phyloP scores from a whole-genome alignment of 2,797 vertebrate genomes.

The Peromyscus aztecus region DNA sequence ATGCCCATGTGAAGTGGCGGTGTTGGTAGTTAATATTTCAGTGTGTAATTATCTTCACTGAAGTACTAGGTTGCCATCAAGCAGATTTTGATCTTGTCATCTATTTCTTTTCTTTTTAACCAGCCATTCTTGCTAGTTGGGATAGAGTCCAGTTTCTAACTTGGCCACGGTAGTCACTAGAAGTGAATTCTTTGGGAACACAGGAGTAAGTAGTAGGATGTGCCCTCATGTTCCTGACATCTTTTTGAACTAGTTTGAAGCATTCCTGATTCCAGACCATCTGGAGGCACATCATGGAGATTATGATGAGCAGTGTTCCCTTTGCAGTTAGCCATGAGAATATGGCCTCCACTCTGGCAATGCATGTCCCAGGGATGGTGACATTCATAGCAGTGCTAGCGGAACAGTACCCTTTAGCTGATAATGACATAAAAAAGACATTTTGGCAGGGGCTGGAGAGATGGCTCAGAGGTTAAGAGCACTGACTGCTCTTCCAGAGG shows the following conservation, averaged over 20 bases:
- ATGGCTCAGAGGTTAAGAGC: too few relatives aligned
- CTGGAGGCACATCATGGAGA: not conserved
- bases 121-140: not conserved
- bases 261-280: not conserved
- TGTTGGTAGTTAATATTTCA: not conserved
- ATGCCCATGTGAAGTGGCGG: too few relatives aligned
- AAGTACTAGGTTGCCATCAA: not conserved
- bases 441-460: not conserved
- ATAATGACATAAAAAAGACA: not conserved
- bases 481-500: too few relatives aligned
- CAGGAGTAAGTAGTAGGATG: not conserved
- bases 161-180: not conserved
- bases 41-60: not conserved
- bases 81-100: not conserved
- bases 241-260: not conserved
- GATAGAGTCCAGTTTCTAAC: not conserved
- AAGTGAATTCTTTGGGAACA: not conserved
- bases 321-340: not conserved
- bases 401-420: not conserved
- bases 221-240: not conserved
- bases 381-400: not conserved
- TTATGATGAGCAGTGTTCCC: not conserved
- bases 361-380: not conserved
- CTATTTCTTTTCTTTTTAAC: not conserved
- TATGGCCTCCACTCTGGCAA: not conserved